Evolutionary conservation across 2,888 invertebrate genomes (phyloP), one percentile per base, ranked within the genome.

Genomic region (Ceratothoa steindachneri): DNA sequence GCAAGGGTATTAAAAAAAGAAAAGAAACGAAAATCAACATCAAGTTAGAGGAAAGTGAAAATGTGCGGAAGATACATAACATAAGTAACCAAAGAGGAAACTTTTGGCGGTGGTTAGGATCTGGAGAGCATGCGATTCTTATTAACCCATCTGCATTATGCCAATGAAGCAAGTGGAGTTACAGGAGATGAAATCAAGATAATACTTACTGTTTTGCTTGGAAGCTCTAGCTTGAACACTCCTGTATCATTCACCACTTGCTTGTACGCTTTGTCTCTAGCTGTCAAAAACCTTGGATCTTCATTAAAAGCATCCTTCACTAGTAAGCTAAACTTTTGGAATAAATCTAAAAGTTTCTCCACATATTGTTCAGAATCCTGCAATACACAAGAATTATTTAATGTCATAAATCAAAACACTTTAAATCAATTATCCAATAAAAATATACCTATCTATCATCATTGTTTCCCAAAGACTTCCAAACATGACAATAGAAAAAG

Each of bases 321-420:
- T 81, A 99, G 87, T 51, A 88, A 87, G 84, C 96, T 97, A 85
- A 98, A 99, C 82, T 91, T 89, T 82, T 92, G 90, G 85, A 97
- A 99, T 81, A 99, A 87, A 82, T 93, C 93, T 82, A 99, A 87
- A 80, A 99, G 87, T 81, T 96, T 89, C 84, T 98, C 97, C 4
- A 99, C 97, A 87, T 98, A 97, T 85, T 97, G 97, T 85, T 99
- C 98, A 0, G 97, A 97, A 84, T 99, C 98, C 84, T 93, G 78
- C 2, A 82, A 81, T 64, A 71, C 67, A 67, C 24, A 67, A 27
- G 15, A 67, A 30, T 1, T n/a, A n/a, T n/a, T n/a, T 12, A 51
- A 51, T 51, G 9, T 51, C 51, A 51, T 12, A 51, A n/a, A 51
- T 51, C 12, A n/a, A 51, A 51, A 51, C 9, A 12, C 9, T 12